A percentile compares a stretch with the other conserved stretches of the same genome.
These are phyloP conservation scores for Atrina japonica DNA, from an alignment of 2,888 invertebrate species.

Conservation along the genomic window DNA sequence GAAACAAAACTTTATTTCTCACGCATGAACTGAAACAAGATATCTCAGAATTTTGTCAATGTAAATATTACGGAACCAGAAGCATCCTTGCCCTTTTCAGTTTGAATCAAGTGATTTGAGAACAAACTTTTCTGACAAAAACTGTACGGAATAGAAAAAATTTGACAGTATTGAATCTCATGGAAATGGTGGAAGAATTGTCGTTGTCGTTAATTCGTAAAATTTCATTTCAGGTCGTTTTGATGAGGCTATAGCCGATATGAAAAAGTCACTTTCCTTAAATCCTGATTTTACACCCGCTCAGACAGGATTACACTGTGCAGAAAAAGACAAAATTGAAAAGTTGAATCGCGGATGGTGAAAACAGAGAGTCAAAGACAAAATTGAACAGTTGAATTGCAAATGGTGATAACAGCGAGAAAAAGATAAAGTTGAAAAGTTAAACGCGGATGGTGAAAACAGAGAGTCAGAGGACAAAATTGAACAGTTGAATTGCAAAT, in stretches of 20 bases:
- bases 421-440: constrained; percentile 41
- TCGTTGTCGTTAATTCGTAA: neutral
- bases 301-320: constrained; percentile 56
- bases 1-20: no score
- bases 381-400: constrained; percentile 25
- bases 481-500: constrained; percentile 12
- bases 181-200: no score
- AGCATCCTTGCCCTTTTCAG: no score
- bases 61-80: no score
- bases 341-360: constrained; percentile 24
- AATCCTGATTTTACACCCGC: constrained; percentile 64
- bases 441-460: constrained; percentile 22
- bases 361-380: constrained; percentile 41
- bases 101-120: no score
- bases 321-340: constrained; percentile 44
- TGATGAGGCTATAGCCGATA: constrained; percentile 62
- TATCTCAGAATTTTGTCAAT: no score
- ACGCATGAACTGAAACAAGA: no score
- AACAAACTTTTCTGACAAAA: no score
- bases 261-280: constrained; percentile 54
- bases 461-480: constrained; percentile 49
- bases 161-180: no score
- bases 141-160: no score
- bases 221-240: constrained; percentile 57
- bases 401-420: constrained; percentile 18